Percentiles rank a stretch among this genome's conserved stretches.
Evolutionary conservation across 1,140 invertebrate genomes (phyloP).

Genomic region (Trachelipus rathkii): DNA sequence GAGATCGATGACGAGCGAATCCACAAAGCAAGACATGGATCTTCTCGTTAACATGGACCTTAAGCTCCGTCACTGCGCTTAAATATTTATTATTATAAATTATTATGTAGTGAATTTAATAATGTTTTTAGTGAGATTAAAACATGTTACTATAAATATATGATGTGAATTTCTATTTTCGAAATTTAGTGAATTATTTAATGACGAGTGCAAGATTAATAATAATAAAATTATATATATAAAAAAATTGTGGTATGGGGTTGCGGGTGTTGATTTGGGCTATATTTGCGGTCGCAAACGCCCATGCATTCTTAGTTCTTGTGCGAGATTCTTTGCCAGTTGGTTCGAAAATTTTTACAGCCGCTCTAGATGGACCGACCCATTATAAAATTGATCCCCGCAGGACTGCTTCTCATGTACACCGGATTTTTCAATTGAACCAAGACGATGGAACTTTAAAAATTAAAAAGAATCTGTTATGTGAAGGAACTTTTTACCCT

Average conservation of each 20-base stretch:
- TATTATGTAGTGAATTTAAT: conserved; percentile 6
- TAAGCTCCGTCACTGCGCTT: conserved; percentile 63
- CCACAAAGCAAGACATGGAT: conserved; percentile 83
- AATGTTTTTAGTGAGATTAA: conserved; percentile 16
- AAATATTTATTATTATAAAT: background rate
- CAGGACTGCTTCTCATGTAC: conserved; percentile 73
- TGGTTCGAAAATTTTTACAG: conserved; percentile 34
- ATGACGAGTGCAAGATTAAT: conserved; percentile 17
- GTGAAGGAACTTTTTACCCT: conserved; percentile 74
- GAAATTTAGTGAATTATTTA: conserved; percentile 1
- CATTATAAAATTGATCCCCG: conserved; percentile 70
- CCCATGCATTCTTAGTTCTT: conserved; percentile 37
- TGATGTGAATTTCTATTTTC: background rate
- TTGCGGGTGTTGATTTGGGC: conserved; percentile 32
- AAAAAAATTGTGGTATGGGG: conserved; percentile 19
- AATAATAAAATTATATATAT: background rate
- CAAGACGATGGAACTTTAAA: conserved; percentile 68
- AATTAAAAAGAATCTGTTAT: conserved; percentile 66
- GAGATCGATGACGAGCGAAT: conserved; percentile 82
- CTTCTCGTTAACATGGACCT: conserved; percentile 93
- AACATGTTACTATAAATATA: conserved; percentile 14
- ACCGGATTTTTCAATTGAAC: conserved; percentile 69
- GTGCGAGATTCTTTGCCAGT: conserved; percentile 40
- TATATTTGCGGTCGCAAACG: conserved; percentile 31
- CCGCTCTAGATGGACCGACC: conserved; percentile 37